Conservation (phyloP, 2,888 invertebrate species). For the Lagria hirta region DNA sequence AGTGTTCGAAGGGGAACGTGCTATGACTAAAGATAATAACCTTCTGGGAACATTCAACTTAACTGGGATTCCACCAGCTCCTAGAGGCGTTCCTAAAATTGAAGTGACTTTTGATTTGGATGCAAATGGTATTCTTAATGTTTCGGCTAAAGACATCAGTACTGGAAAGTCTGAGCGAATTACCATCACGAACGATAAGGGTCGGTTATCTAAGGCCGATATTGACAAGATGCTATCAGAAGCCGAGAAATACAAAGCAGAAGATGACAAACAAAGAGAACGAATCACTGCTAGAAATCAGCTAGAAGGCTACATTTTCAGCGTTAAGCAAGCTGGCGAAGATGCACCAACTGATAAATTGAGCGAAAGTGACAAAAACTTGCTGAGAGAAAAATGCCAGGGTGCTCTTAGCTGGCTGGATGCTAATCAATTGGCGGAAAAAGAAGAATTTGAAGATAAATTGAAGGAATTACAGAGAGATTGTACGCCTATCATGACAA, state of each 20-base stretch:
- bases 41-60: slow-evolving; percentile 79
- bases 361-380: slow-evolving; percentile 68
- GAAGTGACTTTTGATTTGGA: slow-evolving; percentile 84
- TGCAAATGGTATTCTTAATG: slow-evolving; percentile 85
- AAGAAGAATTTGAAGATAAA: slow-evolving; percentile 75
- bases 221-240: slow-evolving; percentile 83
- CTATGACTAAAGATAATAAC: slow-evolving; percentile 91
- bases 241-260: slow-evolving; percentile 75
- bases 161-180: slow-evolving; percentile 80
- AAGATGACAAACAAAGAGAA: slow-evolving; percentile 71
- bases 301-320: slow-evolving; percentile 75
- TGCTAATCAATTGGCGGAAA: slow-evolving; percentile 66
- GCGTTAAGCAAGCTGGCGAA: slow-evolving; percentile 68
- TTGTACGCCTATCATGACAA: slow-evolving; percentile 80
- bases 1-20: slow-evolving; percentile 84
- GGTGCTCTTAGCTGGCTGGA: slow-evolving; percentile 81
- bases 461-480: slow-evolving; percentile 73
- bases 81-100: slow-evolving; percentile 76
- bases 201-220: slow-evolving; percentile 80
- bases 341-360: slow-evolving; percentile 67
- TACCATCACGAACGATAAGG: slow-evolving; percentile 85
- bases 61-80: slow-evolving; percentile 82
- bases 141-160: slow-evolving; percentile 74
- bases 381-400: slow-evolving; percentile 68
- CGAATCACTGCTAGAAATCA: slow-evolving; percentile 72